These are phyloP conservation scores for Diadophis punctatus DNA, from an alignment of 2,113 vertebrate genomes.

Conservation along the genomic window DNA sequence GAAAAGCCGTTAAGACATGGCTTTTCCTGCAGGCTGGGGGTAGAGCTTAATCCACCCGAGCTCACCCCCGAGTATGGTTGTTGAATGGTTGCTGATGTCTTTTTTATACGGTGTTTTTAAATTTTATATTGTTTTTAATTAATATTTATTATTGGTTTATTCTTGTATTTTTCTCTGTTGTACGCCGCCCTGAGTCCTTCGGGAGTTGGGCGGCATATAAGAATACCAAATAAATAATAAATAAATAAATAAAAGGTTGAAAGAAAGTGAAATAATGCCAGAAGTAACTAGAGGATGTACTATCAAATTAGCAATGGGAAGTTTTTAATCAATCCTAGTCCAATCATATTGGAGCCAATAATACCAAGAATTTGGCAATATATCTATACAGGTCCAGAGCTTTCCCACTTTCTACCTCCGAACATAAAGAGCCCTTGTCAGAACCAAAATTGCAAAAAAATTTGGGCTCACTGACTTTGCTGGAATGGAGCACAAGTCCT, in stretches of 20 bases:
- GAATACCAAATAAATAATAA: too few species aligned
- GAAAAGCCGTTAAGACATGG: too few species aligned
- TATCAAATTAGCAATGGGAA: background rate
- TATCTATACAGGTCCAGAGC: background rate
- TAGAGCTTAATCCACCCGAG: too few species aligned
- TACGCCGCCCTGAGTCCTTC: too few species aligned
- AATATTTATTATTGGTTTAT: too few species aligned
- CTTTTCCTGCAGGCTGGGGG: too few species aligned
- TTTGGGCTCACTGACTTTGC: background rate
- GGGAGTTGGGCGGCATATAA: too few species aligned
- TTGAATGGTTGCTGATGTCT: too few species aligned
- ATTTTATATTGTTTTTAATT: too few species aligned
- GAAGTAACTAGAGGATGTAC: background rate
- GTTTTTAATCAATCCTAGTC: background rate
- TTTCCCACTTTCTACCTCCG: background rate
- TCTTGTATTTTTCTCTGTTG: too few species aligned
- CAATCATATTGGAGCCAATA: background rate
- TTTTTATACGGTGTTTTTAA: too few species aligned
- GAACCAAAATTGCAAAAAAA: background rate
- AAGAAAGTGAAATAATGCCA: background rate
- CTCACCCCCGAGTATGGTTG: too few species aligned
- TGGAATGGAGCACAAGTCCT: background rate
- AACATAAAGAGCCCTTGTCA: background rate
- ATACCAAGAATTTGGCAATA: background rate
- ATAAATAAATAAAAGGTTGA: background rate